Evolutionary conservation across 1,140 invertebrate genomes (phyloP), one percentile per base, ranked within the genome.

Genomic region (Drosophila eugracilis): DNA sequence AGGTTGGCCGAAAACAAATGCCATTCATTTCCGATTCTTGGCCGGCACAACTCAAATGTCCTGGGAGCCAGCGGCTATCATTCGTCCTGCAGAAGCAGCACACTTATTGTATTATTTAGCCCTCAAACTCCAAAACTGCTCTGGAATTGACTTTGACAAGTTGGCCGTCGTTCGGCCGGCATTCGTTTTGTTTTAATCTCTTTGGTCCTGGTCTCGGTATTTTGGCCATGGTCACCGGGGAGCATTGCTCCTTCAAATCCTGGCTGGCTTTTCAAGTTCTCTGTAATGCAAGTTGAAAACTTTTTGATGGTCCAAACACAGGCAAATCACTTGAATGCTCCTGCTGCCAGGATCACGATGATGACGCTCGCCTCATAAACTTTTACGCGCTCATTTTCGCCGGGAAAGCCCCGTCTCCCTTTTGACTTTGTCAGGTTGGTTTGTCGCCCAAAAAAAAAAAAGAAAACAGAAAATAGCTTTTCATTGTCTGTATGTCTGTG

Each of bases 211-310:
- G 45, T 49, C 53, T 39, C 30, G 32, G 49, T 49, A n/a, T 70
- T 32, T 49, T 37, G 39, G 28, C 37, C 39, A 45, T 48, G 81
- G 81, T 62, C 81, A 75, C 81, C 36, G 54, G 81, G 80, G 79
- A 70, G 34, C 22, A 15, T 6, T 26, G 42, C 41, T 39, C 34
- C n/a, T n/a, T 12, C 6, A 24, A 19, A 28, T 71, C 42, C 65
- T 47, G 36, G 44, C 60, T 42, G 58, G 62, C 60, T 50, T 44
- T 67, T 60, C 30, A 49, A 59, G 52, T 44, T 59, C 14, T 32
- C 45, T 86, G 57, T 76, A 86, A 86, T 85, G 80, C 80, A 85
- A 85, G 76, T 80, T 86, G 59, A 86, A 85, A 85, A 85, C 73
- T 85, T 85, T 85, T 85, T 85, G 81, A 85, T 81, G 79, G 81